Conservation (phyloP, 2,113 vertebrate species). For the Clupea harengus region DNA sequence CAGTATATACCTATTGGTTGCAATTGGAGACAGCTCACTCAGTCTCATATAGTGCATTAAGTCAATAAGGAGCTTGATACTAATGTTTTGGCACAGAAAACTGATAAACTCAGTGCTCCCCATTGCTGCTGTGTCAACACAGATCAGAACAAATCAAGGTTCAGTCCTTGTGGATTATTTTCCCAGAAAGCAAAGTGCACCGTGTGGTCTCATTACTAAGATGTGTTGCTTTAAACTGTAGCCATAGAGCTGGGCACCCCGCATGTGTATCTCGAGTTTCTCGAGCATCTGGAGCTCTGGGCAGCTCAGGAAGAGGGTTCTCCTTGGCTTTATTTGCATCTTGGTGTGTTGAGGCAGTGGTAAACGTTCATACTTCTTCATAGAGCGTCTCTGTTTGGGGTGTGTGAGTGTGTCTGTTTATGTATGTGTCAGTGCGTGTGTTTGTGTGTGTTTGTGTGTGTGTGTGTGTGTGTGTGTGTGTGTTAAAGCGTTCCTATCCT, state of each 20-base stretch:
- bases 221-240: background rate
- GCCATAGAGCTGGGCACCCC: background rate
- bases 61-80: background rate
- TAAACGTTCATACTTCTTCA: background rate
- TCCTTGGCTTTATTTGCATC: background rate
- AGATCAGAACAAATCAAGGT: background rate
- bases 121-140: background rate
- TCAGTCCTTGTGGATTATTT: background rate
- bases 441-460: background rate
- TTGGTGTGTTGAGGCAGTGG: background rate
- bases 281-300: background rate
- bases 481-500: conserved; percentile 80
- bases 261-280: background rate
- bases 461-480: conserved; percentile 10
- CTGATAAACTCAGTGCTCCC: background rate
- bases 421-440: background rate
- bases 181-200: background rate
- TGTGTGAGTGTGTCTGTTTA: background rate
- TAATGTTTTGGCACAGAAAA: background rate
- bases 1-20: no score
- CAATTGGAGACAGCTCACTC: background rate
- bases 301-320: background rate
- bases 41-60: background rate
- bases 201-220: background rate
- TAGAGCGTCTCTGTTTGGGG: background rate